Evolutionary conservation across 2,888 invertebrate genomes (phyloP).

Genomic region (Dryobotodes eremita): DNA sequence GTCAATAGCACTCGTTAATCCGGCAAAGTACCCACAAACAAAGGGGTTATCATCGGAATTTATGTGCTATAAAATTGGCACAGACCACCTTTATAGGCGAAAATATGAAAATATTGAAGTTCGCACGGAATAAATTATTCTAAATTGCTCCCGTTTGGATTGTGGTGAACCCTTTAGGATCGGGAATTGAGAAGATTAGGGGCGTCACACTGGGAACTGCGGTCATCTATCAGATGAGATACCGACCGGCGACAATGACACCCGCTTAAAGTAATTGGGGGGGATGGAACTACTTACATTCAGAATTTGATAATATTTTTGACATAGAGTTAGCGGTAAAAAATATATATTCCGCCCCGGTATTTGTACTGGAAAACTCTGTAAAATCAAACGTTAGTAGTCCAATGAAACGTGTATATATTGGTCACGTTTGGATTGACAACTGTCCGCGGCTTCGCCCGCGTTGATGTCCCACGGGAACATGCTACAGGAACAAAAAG

Average conservation of each 20-base stretch:
- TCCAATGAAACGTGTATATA: background rate
- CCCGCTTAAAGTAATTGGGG: constrained; percentile 58
- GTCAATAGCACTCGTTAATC: constrained; percentile 76
- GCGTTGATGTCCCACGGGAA: too few species aligned
- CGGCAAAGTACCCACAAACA: constrained; percentile 75
- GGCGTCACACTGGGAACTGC: constrained; percentile 68
- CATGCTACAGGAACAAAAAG: too few species aligned
- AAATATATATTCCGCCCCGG: background rate
- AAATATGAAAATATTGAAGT: constrained; percentile 78
- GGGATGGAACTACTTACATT: constrained; percentile 39
- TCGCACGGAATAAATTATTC: constrained; percentile 76
- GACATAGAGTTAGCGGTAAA: background rate
- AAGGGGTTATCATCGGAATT: constrained; percentile 79
- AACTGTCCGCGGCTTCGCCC: background rate
- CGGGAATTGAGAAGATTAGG: constrained; percentile 73
- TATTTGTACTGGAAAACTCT: background rate
- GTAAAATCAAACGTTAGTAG: constrained; percentile 9
- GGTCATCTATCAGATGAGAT: constrained; percentile 72
- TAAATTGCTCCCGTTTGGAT: constrained; percentile 77
- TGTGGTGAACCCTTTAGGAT: constrained; percentile 77
- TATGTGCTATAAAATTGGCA: constrained; percentile 80
- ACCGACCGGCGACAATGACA: constrained; percentile 66
- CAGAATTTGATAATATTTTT: constrained; percentile 37
- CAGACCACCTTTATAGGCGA: constrained; percentile 73
- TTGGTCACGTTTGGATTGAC: background rate